phyloP scores from a whole-genome alignment of 2,113 vertebrate species.

The Hystrix cristata region DNA sequence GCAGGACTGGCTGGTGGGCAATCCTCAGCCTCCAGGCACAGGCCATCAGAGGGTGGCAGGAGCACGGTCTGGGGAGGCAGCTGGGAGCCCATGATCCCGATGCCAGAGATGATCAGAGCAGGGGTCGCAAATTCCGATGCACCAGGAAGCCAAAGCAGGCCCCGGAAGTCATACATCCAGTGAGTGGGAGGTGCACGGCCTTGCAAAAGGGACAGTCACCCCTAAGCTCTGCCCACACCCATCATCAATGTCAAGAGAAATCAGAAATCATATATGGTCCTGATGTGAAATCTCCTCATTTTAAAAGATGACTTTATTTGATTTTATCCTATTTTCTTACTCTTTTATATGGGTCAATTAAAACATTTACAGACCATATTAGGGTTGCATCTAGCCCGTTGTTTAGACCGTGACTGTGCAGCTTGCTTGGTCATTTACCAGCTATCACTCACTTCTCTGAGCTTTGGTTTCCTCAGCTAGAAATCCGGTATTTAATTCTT shows the following conservation, averaged over 20 bases:
- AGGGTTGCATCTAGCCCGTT: neutral
- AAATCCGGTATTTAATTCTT: neutral
- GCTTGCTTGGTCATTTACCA: neutral
- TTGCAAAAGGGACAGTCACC: neutral
- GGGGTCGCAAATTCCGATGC: neutral
- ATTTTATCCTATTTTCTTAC: conserved; percentile 56
- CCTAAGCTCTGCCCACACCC: neutral
- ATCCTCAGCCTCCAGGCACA: neutral
- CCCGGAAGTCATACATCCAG: neutral
- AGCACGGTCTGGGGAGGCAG: neutral
- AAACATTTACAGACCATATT: neutral
- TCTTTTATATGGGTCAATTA: conserved; percentile 29
- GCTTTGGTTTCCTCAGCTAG: neutral
- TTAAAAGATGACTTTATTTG: conserved; percentile 40
- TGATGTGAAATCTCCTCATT: neutral
- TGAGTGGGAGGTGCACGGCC: neutral
- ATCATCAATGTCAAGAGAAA: conserved; percentile 23
- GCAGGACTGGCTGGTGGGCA: neutral
- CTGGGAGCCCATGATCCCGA: neutral
- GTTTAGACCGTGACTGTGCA: neutral
- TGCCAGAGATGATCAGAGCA: neutral
- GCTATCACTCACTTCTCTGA: conserved; percentile 6
- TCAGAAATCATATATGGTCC: neutral
- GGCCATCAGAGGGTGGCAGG: neutral
- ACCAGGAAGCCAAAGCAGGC: neutral